A percentile compares a stretch with the other conserved stretches of the same genome.
Conservation (phyloP, 2,113 vertebrate genomes). For the Odocoileus hemionus region DNA sequence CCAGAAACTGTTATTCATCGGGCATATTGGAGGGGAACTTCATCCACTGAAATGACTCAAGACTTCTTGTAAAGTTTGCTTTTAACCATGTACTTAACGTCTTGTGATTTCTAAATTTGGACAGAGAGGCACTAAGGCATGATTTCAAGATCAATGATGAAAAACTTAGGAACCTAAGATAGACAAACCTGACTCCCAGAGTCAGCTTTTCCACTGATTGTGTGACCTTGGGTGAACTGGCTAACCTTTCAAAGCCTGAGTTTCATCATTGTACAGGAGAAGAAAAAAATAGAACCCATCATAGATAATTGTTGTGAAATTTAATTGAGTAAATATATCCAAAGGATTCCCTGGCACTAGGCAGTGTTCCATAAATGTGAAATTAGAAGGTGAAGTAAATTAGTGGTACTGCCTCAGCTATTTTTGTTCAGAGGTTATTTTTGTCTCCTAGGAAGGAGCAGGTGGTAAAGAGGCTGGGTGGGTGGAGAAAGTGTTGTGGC, state of each 20-base stretch:
- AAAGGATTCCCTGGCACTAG: background rate
- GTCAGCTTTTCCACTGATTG: background rate
- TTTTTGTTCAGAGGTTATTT: slow-evolving; percentile 22
- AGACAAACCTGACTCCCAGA: background rate
- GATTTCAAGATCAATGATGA: background rate
- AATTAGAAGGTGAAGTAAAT: slow-evolving; percentile 13
- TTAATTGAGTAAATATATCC: background rate
- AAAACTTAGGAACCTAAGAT: background rate
- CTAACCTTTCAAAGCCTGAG: background rate
- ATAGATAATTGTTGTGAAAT: background rate
- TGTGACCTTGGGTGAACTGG: background rate
- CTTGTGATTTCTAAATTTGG: slow-evolving; percentile 10
- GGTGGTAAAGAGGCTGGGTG: background rate
- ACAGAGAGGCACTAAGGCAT: background rate
- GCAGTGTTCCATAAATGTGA: background rate
- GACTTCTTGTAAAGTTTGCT: background rate
- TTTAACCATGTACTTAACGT: background rate
- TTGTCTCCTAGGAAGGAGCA: background rate
- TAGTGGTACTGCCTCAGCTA: background rate
- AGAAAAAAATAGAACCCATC: slow-evolving; percentile 16
- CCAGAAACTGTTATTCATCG: background rate
- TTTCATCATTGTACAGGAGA: background rate
- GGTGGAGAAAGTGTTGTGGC: background rate
- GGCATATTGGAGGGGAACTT: background rate
- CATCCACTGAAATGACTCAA: background rate